Conservation (phyloP, 2,888 invertebrate genomes). For the Rotaria macrura region DNA sequence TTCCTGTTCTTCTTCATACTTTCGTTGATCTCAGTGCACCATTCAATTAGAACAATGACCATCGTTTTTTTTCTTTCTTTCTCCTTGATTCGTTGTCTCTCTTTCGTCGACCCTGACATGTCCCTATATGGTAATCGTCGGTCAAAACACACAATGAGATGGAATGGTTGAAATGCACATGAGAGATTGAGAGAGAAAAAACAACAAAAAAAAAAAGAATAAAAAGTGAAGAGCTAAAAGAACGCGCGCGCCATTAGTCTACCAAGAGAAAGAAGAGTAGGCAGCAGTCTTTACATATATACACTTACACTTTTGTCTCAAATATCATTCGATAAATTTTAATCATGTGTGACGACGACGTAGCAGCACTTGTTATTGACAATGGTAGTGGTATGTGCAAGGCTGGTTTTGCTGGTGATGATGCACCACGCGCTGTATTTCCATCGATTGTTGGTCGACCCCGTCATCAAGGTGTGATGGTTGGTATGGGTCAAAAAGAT, state of each 20-base stretch:
- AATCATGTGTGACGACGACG: slow-evolving; percentile 34
- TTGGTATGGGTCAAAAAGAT: slow-evolving; percentile 91
- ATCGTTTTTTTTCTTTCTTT: background rate
- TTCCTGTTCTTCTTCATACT: slow-evolving; percentile 1
- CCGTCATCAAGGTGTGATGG: slow-evolving; percentile 58
- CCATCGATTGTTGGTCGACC: slow-evolving; percentile 35
- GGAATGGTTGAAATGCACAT: background rate
- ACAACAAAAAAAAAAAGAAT: background rate
- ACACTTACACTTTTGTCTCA: too few relatives aligned
- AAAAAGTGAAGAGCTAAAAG: background rate
- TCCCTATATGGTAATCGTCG: slow-evolving; percentile 9
- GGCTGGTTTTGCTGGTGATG: slow-evolving; percentile 35
- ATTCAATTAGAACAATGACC: background rate
- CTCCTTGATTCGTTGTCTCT: background rate
- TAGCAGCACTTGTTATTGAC: slow-evolving; percentile 33
- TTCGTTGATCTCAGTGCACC: background rate
- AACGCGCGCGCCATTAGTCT: too few relatives aligned
- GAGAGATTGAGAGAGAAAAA: background rate
- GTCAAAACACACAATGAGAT: background rate
- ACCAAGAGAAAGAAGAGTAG: too few relatives aligned
- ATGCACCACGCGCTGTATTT: slow-evolving; percentile 34
- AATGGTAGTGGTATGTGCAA: slow-evolving; percentile 34
- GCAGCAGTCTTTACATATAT: too few relatives aligned
- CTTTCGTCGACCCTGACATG: background rate
- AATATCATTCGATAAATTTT: too few relatives aligned